Percentiles rank a stretch among this genome's conserved stretches.
Conservation (phyloP, 2,888 invertebrate species). For the Sericinus montela region DNA sequence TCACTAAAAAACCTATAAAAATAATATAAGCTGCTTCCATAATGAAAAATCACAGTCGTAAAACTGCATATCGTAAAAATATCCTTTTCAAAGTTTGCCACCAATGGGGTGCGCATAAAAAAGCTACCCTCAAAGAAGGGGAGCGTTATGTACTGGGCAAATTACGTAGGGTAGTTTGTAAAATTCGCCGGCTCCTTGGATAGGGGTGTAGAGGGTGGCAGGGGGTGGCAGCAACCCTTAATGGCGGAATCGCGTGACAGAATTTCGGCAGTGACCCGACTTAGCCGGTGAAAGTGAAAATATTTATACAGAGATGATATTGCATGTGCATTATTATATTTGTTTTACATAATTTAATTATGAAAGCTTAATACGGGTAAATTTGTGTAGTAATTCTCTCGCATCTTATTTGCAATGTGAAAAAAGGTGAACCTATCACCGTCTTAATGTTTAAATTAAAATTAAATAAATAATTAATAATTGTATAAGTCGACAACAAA, state of each 20-base stretch:
- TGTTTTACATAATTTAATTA: no score
- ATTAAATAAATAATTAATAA: no score
- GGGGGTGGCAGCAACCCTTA: slow-evolving; percentile 65
- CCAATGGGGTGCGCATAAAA: slow-evolving; percentile 49
- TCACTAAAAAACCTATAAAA: slow-evolving; percentile 4
- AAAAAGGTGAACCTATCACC: no score
- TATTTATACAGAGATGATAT: slow-evolving; percentile 56
- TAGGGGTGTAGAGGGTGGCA: slow-evolving; percentile 31
- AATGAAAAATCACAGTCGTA: slow-evolving; percentile 42
- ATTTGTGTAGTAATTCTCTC: no score
- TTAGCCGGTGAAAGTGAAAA: slow-evolving; percentile 75
- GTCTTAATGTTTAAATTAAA: no score
- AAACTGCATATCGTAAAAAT: slow-evolving; percentile 56
- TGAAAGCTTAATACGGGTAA: no score
- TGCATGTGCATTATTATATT: slow-evolving; percentile 19
- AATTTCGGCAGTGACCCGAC: slow-evolving; percentile 77
- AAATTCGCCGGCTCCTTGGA: slow-evolving; percentile 67
- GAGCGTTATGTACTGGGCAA: slow-evolving; percentile 54
- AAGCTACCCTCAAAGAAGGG: slow-evolving; percentile 43
- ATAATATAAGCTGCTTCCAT: slow-evolving; percentile 18
- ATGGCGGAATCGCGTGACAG: slow-evolving; percentile 78
- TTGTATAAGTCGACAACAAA: no score
- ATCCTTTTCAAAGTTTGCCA: slow-evolving; percentile 40
- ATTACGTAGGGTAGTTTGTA: slow-evolving; percentile 71
- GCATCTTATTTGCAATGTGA: no score